Evolutionary conservation across 1,140 invertebrate genomes (phyloP).

Genomic region (Samia ricini): DNA sequence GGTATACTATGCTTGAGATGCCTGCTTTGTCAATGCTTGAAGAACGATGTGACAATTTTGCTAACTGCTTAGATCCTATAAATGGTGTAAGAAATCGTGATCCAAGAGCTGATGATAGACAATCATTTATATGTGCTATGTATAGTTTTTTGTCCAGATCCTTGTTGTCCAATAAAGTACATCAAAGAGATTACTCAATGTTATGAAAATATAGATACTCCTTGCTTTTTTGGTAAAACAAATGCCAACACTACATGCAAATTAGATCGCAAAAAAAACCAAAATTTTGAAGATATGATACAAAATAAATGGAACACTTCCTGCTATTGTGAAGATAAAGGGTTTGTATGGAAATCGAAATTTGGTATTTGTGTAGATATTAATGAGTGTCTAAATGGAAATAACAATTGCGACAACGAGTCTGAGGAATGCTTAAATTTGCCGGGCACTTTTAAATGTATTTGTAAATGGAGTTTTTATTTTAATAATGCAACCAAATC

Average conservation of each 20-base stretch:
- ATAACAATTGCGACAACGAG: constrained; percentile 65
- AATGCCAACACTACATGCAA: constrained; percentile 44
- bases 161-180: constrained; percentile 79
- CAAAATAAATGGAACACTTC: constrained; percentile 80
- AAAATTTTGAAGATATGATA: constrained; percentile 73
- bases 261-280: constrained; percentile 73
- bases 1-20: constrained; percentile 79
- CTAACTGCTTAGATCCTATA: constrained; percentile 74
- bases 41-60: constrained; percentile 81
- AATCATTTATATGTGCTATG: constrained; percentile 78
- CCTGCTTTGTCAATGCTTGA: constrained; percentile 73
- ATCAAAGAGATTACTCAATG: constrained; percentile 39
- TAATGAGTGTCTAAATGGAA: constrained; percentile 78
- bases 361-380: constrained; percentile 81
- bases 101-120: constrained; percentile 76
- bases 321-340: constrained; percentile 74
- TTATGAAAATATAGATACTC: constrained; percentile 20
- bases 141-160: constrained; percentile 84
- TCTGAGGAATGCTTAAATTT: constrained; percentile 79
- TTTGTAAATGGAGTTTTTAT: constrained; percentile 72
- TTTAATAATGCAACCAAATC: constrained; percentile 48
- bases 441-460: constrained; percentile 74
- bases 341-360: constrained; percentile 78
- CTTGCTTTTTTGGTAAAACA: constrained; percentile 29
- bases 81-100: constrained; percentile 72